Evolutionary conservation across 2,888 invertebrate species (phyloP), one percentile per base, ranked within the genome.

Genomic region (Lasioglossum lativentre): DNA sequence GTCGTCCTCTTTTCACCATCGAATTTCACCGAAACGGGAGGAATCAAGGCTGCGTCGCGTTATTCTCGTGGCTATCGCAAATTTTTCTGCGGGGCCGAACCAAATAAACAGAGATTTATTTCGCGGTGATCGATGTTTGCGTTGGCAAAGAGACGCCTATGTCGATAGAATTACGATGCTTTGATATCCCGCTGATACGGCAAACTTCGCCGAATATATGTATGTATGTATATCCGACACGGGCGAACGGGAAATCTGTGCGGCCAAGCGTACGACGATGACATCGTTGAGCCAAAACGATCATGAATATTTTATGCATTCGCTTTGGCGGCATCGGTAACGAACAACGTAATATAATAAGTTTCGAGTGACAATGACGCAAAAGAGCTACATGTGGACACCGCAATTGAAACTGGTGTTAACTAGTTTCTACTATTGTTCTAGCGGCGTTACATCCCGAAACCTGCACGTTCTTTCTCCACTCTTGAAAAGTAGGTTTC

Each of bases 401-500:
- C n/a, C 34, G n/a, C 23, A 14, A 40, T 40, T 70, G 14, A 40
- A 70, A 70, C 40, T n/a, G 70, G 40, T 70, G n/a, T 14, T 6
- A 70, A 70, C 70, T 70, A 70, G 70, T 23, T 70, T n/a, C 38
- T n/a, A 2, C 70, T 23, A 68, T 68, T n/a, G 70, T 40, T n/a
- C 40, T 14, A n/a, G 40, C 5, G 23, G 5, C n/a, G 40, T n/a
- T 40, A 40, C n/a, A n/a, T 70, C n/a, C 12, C 23, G 70, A 70
- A n/a, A 14, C 14, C 23, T 14, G 19, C 34, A 34, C 34, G 4
- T 40, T n/a, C 23, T 3, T 12, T n/a, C n/a, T 23, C 38, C 23
- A 12, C 10, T 38, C n/a, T 70, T 38, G n/a, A 40, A 38, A 70
- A 70, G n/a, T 40, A 68, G 68, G 68, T 38, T 38, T 68, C 38